Evolutionary conservation across 1,140 invertebrate species (phyloP).

Genomic region (Drosophila navojoa): DNA sequence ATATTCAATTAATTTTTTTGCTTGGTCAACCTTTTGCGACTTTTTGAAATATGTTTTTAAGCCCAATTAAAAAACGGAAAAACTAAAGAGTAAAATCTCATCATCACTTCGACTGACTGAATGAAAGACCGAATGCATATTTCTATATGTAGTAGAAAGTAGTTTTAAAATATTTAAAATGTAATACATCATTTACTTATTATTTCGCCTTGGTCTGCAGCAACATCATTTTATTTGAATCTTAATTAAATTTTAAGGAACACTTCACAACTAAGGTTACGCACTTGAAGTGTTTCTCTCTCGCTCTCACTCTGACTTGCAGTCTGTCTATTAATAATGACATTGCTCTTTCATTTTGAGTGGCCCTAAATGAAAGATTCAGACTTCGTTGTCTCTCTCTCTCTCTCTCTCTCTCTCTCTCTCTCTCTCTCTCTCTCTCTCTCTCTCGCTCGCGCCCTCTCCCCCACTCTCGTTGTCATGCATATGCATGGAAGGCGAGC

Average conservation of each 20-base stretch:
- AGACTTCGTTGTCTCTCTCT: background rate
- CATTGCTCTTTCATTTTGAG: slow-evolving; percentile 17
- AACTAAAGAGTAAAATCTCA: too few species aligned
- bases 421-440: background rate
- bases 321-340: slow-evolving; percentile 21
- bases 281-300: slow-evolving; percentile 5
- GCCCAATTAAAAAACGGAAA: too few species aligned
- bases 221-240: slow-evolving; percentile 9
- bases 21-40: background rate
- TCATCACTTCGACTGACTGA: too few species aligned
- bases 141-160: too few species aligned
- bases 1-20: slow-evolving; percentile 1
- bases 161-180: too few species aligned
- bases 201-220: too few species aligned
- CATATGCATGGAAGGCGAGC: slow-evolving; percentile 3
- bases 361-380: slow-evolving; percentile 2
- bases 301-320: background rate
- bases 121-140: too few species aligned
- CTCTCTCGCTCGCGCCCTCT: background rate
- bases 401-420: background rate
- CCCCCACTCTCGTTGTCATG: background rate
- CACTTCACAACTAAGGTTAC: slow-evolving; percentile 9
- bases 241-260: slow-evolving; percentile 6
- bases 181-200: too few species aligned
- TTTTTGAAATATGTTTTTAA: too few species aligned